phyloP scores from a whole-genome alignment of 1,140 invertebrate species.

The Hormaphis cornu region DNA sequence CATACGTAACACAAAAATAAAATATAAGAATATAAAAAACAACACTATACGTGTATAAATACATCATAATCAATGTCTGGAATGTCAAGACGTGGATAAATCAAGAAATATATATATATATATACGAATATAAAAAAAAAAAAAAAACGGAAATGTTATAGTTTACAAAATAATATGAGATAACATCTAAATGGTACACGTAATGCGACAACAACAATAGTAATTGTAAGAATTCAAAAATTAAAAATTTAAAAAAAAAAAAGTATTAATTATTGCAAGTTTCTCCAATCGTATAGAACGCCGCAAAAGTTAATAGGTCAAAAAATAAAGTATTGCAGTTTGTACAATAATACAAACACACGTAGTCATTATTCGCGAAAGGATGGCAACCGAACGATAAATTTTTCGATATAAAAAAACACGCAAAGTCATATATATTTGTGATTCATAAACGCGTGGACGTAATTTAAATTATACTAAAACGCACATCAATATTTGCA shows the following conservation, averaged over 20 bases:
- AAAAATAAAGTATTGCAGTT: too few relatives aligned
- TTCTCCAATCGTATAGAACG: not conserved
- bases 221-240: not conserved
- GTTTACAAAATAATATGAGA: not conserved
- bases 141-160: not conserved
- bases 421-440: too few relatives aligned
- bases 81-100: not conserved
- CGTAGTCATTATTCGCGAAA: too few relatives aligned
- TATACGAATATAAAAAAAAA: too few relatives aligned
- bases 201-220: not conserved
- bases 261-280: not conserved
- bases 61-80: not conserved
- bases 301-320: not conserved
- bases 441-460: too few relatives aligned
- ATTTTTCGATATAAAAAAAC: too few relatives aligned
- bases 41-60: conserved; percentile 7
- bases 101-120: too few relatives aligned
- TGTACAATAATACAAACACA: not conserved
- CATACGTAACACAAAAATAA: not conserved
- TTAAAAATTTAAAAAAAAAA: too few relatives aligned
- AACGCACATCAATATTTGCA: too few relatives aligned
- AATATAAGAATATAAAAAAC: conserved; percentile 1
- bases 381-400: too few relatives aligned
- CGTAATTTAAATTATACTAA: too few relatives aligned
- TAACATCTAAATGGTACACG: not conserved